Evolutionary conservation across 2,797 vertebrate genomes (phyloP).

Genomic region (Merluccius polli): DNA sequence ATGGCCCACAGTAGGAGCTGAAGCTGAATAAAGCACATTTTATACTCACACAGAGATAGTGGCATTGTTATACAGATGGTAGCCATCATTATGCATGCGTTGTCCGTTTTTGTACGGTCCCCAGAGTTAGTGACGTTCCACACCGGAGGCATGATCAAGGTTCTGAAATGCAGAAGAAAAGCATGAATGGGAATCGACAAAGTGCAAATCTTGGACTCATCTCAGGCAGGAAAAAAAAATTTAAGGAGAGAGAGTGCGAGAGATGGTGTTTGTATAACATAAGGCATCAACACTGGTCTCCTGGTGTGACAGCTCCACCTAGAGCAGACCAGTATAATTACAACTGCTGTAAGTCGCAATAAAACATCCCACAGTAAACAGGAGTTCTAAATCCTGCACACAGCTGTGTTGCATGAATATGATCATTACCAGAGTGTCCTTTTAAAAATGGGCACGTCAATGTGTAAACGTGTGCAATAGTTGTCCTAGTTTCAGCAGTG

Average conservation of each 20-base stretch:
- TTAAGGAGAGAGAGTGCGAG: neutral
- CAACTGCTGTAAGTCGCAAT: constrained; percentile 8
- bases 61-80: neutral
- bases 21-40: neutral
- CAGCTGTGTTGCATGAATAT: neutral
- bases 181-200: constrained; percentile 5
- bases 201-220: constrained; percentile 15
- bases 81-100: neutral
- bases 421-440: neutral
- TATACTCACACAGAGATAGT: neutral
- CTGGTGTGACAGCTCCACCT: constrained; percentile 44
- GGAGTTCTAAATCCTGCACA: neutral
- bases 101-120: neutral
- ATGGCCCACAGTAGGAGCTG: neutral
- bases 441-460: neutral
- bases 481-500: neutral
- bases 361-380: neutral
- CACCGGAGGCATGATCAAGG: neutral
- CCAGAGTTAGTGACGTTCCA: neutral
- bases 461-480: neutral
- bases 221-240: neutral
- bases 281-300: neutral
- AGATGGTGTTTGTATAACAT: neutral
- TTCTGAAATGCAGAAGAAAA: constrained; percentile 5
- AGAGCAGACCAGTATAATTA: constrained; percentile 10